Conservation (phyloP, 1,140 invertebrate genomes). For the Pachypsylla venusta region DNA sequence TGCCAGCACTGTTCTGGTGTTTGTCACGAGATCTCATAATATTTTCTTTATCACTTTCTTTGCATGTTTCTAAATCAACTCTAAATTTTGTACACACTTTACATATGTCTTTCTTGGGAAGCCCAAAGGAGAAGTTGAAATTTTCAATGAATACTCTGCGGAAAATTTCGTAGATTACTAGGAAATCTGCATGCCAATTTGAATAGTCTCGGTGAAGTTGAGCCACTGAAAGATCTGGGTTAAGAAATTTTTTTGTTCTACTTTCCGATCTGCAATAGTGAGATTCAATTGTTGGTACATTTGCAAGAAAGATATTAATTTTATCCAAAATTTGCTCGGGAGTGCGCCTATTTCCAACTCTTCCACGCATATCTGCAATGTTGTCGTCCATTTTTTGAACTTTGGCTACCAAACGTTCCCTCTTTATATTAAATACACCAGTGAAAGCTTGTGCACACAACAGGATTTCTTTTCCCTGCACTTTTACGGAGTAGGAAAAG, state of each 20-base stretch:
- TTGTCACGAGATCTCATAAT: neutral
- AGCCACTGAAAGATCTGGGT: neutral
- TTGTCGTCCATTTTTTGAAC: neutral
- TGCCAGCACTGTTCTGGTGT: neutral
- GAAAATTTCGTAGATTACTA: neutral
- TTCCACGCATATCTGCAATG: neutral
- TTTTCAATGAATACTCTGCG: no score
- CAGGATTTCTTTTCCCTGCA: neutral
- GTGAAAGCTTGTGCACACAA: neutral
- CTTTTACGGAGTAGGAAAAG: no score
- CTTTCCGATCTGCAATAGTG: neutral
- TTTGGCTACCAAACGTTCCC: neutral
- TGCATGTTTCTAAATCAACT: neutral
- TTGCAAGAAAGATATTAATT: neutral
- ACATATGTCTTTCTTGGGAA: neutral
- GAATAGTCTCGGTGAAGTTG: neutral
- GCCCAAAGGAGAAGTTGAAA: neutral
- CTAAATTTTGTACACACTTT: neutral
- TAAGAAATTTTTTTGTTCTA: neutral
- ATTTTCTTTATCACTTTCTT: neutral
- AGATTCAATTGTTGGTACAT: neutral
- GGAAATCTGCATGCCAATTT: neutral
- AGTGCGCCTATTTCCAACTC: neutral
- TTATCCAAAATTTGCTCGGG: neutral
- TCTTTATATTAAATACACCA: neutral